Evolutionary conservation across 2,113 vertebrate species (phyloP).

Genomic region (Nestor notabilis): DNA sequence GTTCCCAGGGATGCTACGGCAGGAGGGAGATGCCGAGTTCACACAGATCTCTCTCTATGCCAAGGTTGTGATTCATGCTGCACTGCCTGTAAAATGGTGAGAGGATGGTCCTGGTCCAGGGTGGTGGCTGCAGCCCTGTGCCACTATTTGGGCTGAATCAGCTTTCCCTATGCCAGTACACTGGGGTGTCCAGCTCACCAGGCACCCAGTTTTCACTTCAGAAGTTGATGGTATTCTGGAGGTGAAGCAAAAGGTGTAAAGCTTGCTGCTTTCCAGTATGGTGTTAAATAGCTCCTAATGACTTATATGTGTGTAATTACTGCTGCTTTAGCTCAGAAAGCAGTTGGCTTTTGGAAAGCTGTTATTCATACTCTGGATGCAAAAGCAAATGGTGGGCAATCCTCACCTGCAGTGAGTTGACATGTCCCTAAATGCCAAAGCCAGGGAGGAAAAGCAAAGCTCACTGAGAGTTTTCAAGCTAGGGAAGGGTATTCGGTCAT

Average conservation of each 20-base stretch:
- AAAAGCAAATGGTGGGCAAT: background rate
- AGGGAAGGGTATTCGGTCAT: background rate
- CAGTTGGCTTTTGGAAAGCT: background rate
- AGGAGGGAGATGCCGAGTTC: background rate
- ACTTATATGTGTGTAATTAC: background rate
- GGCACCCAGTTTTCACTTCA: background rate
- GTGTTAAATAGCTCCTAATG: background rate
- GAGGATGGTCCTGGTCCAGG: background rate
- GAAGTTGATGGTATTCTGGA: background rate
- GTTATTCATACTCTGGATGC: background rate
- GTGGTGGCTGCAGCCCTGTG: background rate
- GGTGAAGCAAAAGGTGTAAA: background rate
- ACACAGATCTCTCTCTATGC: background rate
- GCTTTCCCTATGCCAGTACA: background rate
- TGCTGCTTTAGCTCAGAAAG: background rate
- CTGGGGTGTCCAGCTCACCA: accelerated
- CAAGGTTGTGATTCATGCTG: accelerated
- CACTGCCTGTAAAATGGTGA: accelerated
- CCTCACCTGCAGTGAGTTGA: background rate
- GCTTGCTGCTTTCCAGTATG: background rate
- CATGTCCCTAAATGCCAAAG: background rate
- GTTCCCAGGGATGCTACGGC: background rate
- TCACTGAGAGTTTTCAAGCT: background rate
- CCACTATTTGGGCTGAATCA: accelerated
- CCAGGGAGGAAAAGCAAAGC: background rate